Conservation (phyloP, 2,113 vertebrate species). For the Ivindomyrus marchei region DNA sequence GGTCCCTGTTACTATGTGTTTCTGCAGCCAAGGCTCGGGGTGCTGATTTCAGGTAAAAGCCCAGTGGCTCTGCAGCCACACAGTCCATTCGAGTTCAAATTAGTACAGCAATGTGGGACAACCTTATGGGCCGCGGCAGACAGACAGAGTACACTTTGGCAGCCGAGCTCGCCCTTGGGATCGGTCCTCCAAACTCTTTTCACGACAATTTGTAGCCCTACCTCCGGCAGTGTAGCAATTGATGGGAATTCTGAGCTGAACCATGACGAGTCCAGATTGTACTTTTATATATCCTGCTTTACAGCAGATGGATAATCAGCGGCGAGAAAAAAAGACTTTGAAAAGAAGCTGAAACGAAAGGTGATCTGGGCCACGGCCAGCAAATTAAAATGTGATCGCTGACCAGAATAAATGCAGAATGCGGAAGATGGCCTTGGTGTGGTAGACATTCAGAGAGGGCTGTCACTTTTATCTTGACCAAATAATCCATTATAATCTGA, state of each 20-base stretch:
- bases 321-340: neutral
- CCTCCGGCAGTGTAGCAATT: neutral
- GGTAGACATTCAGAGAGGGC: neutral
- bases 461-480: neutral
- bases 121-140: neutral
- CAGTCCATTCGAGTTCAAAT: neutral
- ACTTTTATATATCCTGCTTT: neutral
- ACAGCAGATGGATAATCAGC: conserved; percentile 7
- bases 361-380: neutral
- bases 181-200: neutral
- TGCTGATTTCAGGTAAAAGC: neutral
- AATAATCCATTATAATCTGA: neutral
- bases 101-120: neutral
- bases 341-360: neutral
- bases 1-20: neutral
- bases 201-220: neutral
- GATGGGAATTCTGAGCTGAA: conserved; percentile 13
- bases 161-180: neutral
- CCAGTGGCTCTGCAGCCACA: neutral
- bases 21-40: neutral
- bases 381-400: conserved; percentile 3
- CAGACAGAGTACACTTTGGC: neutral
- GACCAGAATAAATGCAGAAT: neutral
- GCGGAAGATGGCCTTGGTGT: neutral
- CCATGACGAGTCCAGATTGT: conserved; percentile 11